Base-by-base conservation (phyloP, 2,113 vertebrate genomes). In the Toxotes jaculatrix region DNA sequence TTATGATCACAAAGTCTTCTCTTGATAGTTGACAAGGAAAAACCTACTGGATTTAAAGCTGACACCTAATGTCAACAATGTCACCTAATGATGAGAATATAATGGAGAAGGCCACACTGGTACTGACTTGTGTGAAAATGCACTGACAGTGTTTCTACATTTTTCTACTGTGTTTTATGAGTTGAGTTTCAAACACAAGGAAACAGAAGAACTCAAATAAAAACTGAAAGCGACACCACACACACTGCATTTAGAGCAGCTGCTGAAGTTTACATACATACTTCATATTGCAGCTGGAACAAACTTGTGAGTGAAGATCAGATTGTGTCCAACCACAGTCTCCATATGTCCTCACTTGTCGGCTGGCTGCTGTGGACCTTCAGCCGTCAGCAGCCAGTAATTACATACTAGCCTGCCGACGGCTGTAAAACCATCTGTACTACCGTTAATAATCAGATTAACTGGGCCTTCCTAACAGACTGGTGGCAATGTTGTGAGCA, bases 401-500 rank as follows among this genome's bases (percentile, higher is more conserved):
- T 74, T 69, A 77, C 62, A 74, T 7, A 32, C 43, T n/a, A 56
- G 3, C 32, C 40, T 43, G 49, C 5, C 42, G 23, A 7, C 51
- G 69, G 75, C 68, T 67, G 73, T 81, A 79, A 89, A 87, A 74
- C 65, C 61, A 72, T 3, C 55, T 45, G 6, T 61, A 21, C 17
- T 43, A n/a, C 31, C 17, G 4, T 68, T 66, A 70, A 77, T 59
- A 62, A 77, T 53, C 71, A 71, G 79, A 87, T 80, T 70, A 76
- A 66, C 47, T 45, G 0, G 0, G 40, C 21, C 45, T 49, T 49
- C 32, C 8, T 27, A 32, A 43, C 42, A 38, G 13, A 27, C 43
- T 61, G 51, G 43, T 65, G 38, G 11, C 21, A 16, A 61, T 70
- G 56, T 21, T 56, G 11, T 51, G 43, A 65, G 59, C 3, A 34